phyloP scores from a whole-genome alignment of 2,113 vertebrate genomes.

The Cottus gobio region DNA sequence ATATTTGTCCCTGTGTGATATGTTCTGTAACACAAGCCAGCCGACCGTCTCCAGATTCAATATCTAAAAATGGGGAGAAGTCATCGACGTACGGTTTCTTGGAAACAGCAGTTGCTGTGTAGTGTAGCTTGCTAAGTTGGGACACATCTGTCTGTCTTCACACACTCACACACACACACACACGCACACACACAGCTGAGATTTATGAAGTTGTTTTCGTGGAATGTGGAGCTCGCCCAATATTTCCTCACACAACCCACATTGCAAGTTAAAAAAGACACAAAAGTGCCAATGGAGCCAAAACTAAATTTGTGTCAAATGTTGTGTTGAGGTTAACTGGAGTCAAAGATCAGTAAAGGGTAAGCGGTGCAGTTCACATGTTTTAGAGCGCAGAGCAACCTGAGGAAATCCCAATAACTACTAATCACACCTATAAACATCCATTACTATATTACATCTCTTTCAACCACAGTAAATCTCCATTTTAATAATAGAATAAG shows the following conservation, averaged over 20 bases:
- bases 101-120: conserved; percentile 57
- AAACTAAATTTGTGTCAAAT: conserved; percentile 47
- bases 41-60: conserved; percentile 44
- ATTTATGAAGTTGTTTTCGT: conserved; percentile 73
- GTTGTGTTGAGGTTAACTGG: conserved; percentile 1
- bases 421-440: neutral
- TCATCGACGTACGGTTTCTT: conserved; percentile 54
- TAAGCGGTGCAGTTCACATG: neutral
- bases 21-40: conserved; percentile 61
- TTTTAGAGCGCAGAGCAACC: neutral
- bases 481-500: neutral
- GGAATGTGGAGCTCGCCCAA: conserved; percentile 65
- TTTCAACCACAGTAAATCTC: neutral
- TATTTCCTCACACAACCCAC: conserved; percentile 48
- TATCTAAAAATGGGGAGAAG: conserved; percentile 56
- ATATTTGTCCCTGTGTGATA: conserved; percentile 27
- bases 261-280: conserved; percentile 61
- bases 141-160: conserved; percentile 71
- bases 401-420: neutral
- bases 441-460: neutral
- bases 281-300: conserved; percentile 28
- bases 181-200: conserved; percentile 33
- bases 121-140: conserved; percentile 67
- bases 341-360: conserved; percentile 37
- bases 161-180: conserved; percentile 17